Percentiles rank a stretch among this genome's conserved stretches.
These are phyloP conservation scores for Pitangus sulphuratus DNA, from an alignment of 2,797 vertebrate genomes.

Conservation along the genomic window DNA sequence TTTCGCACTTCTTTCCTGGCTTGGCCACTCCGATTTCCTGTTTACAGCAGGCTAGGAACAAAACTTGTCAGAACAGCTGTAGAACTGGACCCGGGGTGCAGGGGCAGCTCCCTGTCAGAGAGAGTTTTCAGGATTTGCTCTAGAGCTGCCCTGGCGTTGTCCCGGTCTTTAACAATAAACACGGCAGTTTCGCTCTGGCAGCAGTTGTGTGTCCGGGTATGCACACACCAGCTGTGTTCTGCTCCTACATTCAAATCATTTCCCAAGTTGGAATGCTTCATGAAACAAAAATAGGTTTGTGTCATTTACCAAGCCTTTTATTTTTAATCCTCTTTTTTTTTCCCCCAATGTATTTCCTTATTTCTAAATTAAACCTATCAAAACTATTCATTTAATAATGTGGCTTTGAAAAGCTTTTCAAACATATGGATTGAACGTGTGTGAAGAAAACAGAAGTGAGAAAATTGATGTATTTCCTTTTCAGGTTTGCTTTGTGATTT, in stretches of 20 bases:
- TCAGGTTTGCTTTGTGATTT: not conserved
- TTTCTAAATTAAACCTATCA: not conserved
- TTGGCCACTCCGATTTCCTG: not conserved
- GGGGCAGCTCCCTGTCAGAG: not conserved
- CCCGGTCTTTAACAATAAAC: not conserved
- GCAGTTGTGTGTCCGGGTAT: not conserved
- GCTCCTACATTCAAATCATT: not conserved
- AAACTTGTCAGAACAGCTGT: not conserved
- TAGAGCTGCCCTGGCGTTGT: not conserved
- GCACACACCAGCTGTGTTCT: not conserved
- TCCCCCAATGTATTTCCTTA: not conserved
- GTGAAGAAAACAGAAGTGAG: not conserved
- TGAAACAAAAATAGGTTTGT: not conserved
- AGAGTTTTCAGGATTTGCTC: not conserved
- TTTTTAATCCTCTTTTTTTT: not conserved
- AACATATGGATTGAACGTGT: fast-evolving
- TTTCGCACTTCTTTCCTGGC: not conserved
- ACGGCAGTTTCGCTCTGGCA: not conserved
- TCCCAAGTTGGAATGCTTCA: not conserved
- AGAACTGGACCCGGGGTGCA: fast-evolving
- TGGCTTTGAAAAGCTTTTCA: not conserved
- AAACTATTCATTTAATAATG: not conserved
- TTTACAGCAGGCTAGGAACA: not conserved
- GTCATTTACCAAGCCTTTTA: not conserved
- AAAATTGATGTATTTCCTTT: not conserved